Conservation (phyloP, 2,797 vertebrate genomes). For the Sphaeramia orbicularis region DNA sequence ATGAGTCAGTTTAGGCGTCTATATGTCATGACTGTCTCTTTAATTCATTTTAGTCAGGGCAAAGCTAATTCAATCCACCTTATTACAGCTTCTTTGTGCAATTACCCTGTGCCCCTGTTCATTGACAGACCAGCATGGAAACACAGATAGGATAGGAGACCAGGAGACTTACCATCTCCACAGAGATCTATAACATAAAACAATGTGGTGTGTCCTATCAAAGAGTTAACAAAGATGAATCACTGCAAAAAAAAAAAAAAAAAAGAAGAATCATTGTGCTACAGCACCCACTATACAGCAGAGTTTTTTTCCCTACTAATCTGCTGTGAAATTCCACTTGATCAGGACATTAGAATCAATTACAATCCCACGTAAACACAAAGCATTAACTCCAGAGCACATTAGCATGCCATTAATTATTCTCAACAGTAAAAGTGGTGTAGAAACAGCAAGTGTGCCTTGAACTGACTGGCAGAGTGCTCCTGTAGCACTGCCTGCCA, state of each 20-base stretch:
- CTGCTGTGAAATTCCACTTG: slow-evolving; percentile 79
- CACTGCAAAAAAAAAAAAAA: slow-evolving; percentile 31
- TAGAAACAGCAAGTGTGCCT: slow-evolving; percentile 54
- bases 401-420: slow-evolving; percentile 66
- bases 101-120: slow-evolving; percentile 74
- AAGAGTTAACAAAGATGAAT: slow-evolving; percentile 52
- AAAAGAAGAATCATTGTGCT: slow-evolving; percentile 33
- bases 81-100: slow-evolving; percentile 79
- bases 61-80: slow-evolving; percentile 81
- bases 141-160: slow-evolving; percentile 41
- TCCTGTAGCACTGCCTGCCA: slow-evolving; percentile 51
- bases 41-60: slow-evolving; percentile 77
- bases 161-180: slow-evolving; percentile 36
- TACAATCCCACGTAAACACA: slow-evolving; percentile 64
- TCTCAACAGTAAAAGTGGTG: slow-evolving; percentile 57
- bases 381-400: slow-evolving; percentile 56
- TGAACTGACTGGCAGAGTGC: slow-evolving; percentile 50
- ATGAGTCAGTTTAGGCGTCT: slow-evolving; percentile 64
- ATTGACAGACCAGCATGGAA: slow-evolving; percentile 49
- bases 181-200: slow-evolving; percentile 44
- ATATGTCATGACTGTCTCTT: slow-evolving; percentile 67
- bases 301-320: slow-evolving; percentile 56
- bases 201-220: slow-evolving; percentile 37
- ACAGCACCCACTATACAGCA: slow-evolving; percentile 29
- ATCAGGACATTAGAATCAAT: slow-evolving; percentile 78